phyloP scores from a whole-genome alignment of 2,888 invertebrate species.

The Mesoligia furuncula region DNA sequence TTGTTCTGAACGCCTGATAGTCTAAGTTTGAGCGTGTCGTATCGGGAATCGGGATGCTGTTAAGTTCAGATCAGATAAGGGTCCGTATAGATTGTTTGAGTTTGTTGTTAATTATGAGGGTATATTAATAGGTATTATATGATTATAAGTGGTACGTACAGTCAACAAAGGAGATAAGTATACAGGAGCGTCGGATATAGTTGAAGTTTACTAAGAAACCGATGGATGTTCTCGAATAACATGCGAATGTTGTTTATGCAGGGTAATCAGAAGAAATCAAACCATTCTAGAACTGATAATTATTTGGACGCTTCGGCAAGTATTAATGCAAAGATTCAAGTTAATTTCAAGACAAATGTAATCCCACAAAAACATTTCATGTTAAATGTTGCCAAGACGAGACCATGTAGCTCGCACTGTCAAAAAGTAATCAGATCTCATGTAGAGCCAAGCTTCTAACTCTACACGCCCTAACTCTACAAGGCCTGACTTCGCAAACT shows the following conservation, averaged over 20 bases:
- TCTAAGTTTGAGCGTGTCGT: constrained; percentile 35
- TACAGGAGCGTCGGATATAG: too few species aligned
- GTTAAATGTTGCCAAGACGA: too few species aligned
- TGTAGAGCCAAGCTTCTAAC: too few species aligned
- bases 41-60: constrained; percentile 15
- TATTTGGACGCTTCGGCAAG: neutral
- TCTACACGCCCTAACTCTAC: too few species aligned
- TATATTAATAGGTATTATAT: neutral
- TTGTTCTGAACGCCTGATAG: constrained; percentile 23
- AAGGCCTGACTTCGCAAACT: too few species aligned
- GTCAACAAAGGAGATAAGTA: too few species aligned
- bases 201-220: too few species aligned
- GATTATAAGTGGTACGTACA: neutral
- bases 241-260: neutral
- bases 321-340: too few species aligned
- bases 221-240: too few species aligned
- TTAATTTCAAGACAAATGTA: neutral
- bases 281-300: neutral
- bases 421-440: too few species aligned
- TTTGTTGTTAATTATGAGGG: constrained; percentile 9
- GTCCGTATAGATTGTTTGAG: neutral
- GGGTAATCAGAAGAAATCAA: neutral
- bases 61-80: neutral
- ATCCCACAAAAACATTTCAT: too few species aligned
- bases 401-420: too few species aligned